Conservation (phyloP, 2,888 invertebrate species). For the Ypsolopha sequella region DNA sequence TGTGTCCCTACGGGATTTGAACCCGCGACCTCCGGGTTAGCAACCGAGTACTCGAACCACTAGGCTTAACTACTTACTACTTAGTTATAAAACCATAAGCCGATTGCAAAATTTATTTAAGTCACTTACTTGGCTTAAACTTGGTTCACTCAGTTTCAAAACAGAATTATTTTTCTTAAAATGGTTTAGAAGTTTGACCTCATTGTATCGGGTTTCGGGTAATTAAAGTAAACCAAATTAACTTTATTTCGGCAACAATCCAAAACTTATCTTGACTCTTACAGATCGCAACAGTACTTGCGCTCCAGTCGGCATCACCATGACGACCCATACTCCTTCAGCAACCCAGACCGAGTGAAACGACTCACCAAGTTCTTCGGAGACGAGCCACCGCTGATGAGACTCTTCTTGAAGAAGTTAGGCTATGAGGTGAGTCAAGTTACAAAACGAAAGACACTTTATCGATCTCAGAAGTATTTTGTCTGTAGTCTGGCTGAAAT, state of each 20-base stretch:
- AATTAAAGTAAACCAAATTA: not conserved
- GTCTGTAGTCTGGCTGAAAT: no score
- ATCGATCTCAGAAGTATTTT: no score
- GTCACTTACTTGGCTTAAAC: not conserved
- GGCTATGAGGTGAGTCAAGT: constrained; percentile 83
- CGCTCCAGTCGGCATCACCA: constrained; percentile 56
- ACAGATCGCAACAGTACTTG: constrained; percentile 76
- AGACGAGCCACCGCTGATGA: constrained; percentile 90
- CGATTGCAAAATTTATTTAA: no score
- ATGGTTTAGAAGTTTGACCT: no score
- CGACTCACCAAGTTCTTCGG: constrained; percentile 95
- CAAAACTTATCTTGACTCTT: constrained; percentile 1
- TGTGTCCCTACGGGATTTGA: no score
- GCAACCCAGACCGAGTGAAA: constrained; percentile 89
- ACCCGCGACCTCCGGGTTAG: no score
- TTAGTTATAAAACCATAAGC: no score
- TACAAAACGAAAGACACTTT: no score
- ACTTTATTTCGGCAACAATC: not conserved
- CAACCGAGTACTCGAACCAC: no score
- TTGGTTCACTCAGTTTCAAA: not conserved
- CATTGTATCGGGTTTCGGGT: no score
- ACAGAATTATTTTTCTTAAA: no score
- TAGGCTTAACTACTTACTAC: no score
- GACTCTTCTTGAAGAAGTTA: constrained; percentile 89
- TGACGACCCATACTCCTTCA: constrained; percentile 77